phyloP scores from a whole-genome alignment of 1,140 invertebrate genomes.

The Luehdorfia chinensis region DNA sequence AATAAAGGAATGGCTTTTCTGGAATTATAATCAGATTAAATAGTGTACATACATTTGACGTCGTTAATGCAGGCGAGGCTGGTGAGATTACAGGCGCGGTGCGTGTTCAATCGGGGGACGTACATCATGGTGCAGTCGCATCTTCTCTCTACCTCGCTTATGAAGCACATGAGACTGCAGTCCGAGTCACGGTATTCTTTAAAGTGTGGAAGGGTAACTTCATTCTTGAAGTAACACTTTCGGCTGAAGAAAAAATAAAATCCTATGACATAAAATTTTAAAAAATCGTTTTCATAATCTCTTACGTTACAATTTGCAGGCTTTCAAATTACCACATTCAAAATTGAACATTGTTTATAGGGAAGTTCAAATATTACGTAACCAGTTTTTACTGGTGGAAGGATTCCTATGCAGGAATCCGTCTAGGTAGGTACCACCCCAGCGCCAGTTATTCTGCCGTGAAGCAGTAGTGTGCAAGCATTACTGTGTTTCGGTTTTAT shows the following conservation, averaged over 20 bases:
- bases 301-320: conserved; percentile 5
- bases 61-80: conserved; percentile 44
- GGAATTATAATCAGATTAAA: too few species aligned
- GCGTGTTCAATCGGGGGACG: conserved; percentile 27
- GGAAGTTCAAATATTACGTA: too few species aligned
- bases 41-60: too few species aligned
- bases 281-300: background rate
- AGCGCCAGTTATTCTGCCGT: too few species aligned
- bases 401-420: too few species aligned
- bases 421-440: too few species aligned
- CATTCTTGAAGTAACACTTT: conserved; percentile 44
- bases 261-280: background rate
- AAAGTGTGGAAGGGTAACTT: conserved; percentile 31
- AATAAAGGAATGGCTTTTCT: too few species aligned
- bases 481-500: too few species aligned
- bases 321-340: too few species aligned
- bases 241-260: conserved; percentile 31
- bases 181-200: conserved; percentile 44
- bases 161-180: conserved; percentile 47
- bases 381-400: too few species aligned
- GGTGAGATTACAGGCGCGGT: conserved; percentile 36
- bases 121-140: conserved; percentile 44
- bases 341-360: too few species aligned
- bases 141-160: conserved; percentile 22
- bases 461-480: too few species aligned